Base-by-base conservation (phyloP, 2,797 vertebrate genomes). In the Squalus acanthias region DNA sequence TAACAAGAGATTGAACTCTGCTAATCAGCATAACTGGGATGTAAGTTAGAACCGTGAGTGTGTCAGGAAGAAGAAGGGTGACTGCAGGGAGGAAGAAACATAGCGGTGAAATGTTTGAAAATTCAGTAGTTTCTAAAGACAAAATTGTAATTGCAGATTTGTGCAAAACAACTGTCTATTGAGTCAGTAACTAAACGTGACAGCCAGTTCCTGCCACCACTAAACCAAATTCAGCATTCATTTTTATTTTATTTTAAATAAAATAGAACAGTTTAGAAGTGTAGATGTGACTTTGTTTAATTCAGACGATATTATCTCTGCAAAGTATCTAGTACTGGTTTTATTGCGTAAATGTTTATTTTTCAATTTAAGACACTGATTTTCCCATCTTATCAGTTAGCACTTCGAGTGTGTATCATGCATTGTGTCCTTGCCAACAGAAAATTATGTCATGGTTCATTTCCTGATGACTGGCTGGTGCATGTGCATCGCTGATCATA, bases 401-500 rank as follows among this genome's bases (percentile, higher is more conserved):
- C 70, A 57, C 4, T 57, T 95, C 29, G 15, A 33, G 13, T 95
- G 26, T 74, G 69, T n/a, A 74, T 94, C 92, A 70, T 65, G 92
- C 65, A n/a, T 57, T 53, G n/a, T 76, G 70, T 53, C 29, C 26
- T 95, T 74, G 94, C 94, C 70, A 95, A 76, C 50, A 24, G 26
- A 76, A 76, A 95, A 60, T 57, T 95, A 95, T 76, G 94, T 95
- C 70, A 76, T 74, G 94, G 69, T 95, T 57, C 70, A 76, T 95
- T 95, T 95, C 50, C 70, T 95, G 94, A 74, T 74, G 69, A 95
- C 69, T 95, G 67, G 94, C 50, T 74, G 94, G 50, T 95, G 53
- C 50, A 50, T 95, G 69, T 57, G 94, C 94, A 60, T 95, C 53
- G 70, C 50, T 95, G 94, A 95, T 95, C 94, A 95, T 95, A 95